phyloP scores from a whole-genome alignment of 2,888 invertebrate genomes.

The Drosophila hawaiiensis region DNA sequence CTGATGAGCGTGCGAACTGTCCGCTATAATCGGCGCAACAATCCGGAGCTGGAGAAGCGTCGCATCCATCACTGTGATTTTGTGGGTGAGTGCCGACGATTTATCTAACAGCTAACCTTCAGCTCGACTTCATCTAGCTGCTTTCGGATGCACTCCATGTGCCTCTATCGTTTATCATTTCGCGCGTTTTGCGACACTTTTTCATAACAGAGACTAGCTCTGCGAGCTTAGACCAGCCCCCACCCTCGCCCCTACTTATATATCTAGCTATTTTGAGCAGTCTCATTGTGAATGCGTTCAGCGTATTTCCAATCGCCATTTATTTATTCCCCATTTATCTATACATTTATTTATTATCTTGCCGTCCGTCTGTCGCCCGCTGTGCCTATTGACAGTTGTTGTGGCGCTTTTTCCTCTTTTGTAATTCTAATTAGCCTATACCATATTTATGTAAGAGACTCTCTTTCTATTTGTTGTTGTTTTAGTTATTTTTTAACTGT shows the following conservation, averaged over 20 bases:
- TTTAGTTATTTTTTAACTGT: neutral
- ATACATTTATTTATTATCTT: conserved; percentile 78
- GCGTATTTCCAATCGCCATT: conserved; percentile 75
- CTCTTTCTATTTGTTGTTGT: neutral
- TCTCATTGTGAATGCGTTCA: conserved; percentile 67
- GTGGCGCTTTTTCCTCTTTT: conserved; percentile 74
- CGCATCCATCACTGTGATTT: conserved; percentile 98
- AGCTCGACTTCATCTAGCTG: conserved; percentile 13
- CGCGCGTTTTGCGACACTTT: conserved; percentile 77
- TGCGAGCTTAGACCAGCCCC: neutral
- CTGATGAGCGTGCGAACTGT: conserved; percentile 85
- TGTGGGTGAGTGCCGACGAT: conserved; percentile 89
- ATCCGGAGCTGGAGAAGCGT: conserved; percentile 97
- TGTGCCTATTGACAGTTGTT: conserved; percentile 62
- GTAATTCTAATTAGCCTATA: conserved; percentile 75
- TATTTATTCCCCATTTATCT: conserved; percentile 80
- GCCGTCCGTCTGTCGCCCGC: conserved; percentile 40
- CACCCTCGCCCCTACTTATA: neutral
- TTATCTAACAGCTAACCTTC: neutral
- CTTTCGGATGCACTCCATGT: conserved; percentile 64
- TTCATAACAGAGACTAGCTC: conserved; percentile 52
- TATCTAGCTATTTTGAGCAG: conserved; percentile 7
- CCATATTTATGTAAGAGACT: conserved; percentile 67
- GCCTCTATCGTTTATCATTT: conserved; percentile 70
- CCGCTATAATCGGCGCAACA: conserved; percentile 97